Base-by-base conservation (phyloP, 1,140 invertebrate genomes). In the Lepidotrigona ventralis region DNA sequence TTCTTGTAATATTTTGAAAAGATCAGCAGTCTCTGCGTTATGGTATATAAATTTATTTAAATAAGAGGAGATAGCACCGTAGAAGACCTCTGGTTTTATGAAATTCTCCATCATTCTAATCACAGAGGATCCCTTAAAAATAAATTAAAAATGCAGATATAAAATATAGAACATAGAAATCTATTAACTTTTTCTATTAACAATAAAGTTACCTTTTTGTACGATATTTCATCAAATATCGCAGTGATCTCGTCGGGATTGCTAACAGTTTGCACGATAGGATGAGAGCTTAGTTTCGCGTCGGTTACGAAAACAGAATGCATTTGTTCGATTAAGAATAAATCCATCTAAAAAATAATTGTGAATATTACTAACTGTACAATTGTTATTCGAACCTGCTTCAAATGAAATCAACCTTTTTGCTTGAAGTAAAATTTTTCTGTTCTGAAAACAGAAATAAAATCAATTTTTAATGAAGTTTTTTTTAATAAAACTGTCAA, bases 191-290 rank as follows among this genome's bases (percentile, higher is more conserved):
- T 71, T 8, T 15, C 46, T n/a, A 17, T 21, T 4, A 33, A 12
- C 29, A 0, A 53, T 33, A 9, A 58, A 73, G 66, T 87, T 94
- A 98, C 98, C 95, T 99, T 99, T 76, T 96, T 96, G 91, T 99
- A 99, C 1, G 98, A 98, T 87, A 99, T 99, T 0, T 95, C 93
- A 94, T 99, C 98, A 93, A 99, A 99, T 79, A 99, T 97, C 81
- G 98, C 97, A 0, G 97, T 98, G 64, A 99, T 99, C 94, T 99
- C 96, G 91, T 98, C 97, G 0, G 98, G 97, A 90, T 97, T 97
- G 63, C 95, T 95, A 29, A 99, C 98, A 9, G 95, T 95, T 92
- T 98, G 96, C 21, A 98, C 96, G 86, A 99, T 98, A 0, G 98
- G 97, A 95, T 98, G 98, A 14, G 98, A 98, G 85, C 96, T 97